Evolutionary conservation across 2,797 vertebrate genomes (phyloP).

Genomic region (Morelia viridis): DNA sequence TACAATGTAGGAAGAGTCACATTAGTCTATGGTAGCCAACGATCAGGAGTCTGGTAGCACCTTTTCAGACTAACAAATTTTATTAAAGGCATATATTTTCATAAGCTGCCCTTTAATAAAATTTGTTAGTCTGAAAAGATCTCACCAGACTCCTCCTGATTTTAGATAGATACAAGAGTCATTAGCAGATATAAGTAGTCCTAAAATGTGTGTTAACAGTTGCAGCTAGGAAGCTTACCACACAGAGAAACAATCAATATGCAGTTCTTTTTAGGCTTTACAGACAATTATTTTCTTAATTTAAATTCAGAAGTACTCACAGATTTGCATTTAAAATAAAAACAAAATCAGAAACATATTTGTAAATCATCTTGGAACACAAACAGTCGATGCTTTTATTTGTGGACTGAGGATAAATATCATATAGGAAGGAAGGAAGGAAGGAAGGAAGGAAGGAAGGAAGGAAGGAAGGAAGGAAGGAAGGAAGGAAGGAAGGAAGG

Average conservation of each 20-base stretch:
- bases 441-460: too few species aligned
- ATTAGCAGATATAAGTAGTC: not conserved
- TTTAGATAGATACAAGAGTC: not conserved
- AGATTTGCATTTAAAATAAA: not conserved
- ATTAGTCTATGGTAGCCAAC: too few species aligned
- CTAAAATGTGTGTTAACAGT: slow-evolving; percentile 1
- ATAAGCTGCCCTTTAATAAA: too few species aligned
- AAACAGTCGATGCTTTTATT: not conserved
- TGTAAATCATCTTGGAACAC: not conserved
- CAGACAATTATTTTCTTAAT: not conserved
- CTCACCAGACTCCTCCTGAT: too few species aligned
- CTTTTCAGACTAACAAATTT: too few species aligned
- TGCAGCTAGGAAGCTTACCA: slow-evolving; percentile 23
- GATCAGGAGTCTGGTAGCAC: too few species aligned
- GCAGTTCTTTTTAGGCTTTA: not conserved
- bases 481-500: not conserved
- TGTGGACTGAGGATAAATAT: not conserved
- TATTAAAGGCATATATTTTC: too few species aligned
- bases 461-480: too few species aligned
- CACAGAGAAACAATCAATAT: not conserved
- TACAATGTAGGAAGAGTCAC: too few species aligned
- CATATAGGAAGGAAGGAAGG: too few species aligned
- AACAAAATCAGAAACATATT: slow-evolving; percentile 1
- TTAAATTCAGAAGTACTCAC: slow-evolving; percentile 1
- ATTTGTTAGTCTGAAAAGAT: too few species aligned